Percentiles rank a stretch among this genome's conserved stretches.
phyloP scores from a whole-genome alignment of 2,888 invertebrate genomes.

The Drosophila conformis region DNA sequence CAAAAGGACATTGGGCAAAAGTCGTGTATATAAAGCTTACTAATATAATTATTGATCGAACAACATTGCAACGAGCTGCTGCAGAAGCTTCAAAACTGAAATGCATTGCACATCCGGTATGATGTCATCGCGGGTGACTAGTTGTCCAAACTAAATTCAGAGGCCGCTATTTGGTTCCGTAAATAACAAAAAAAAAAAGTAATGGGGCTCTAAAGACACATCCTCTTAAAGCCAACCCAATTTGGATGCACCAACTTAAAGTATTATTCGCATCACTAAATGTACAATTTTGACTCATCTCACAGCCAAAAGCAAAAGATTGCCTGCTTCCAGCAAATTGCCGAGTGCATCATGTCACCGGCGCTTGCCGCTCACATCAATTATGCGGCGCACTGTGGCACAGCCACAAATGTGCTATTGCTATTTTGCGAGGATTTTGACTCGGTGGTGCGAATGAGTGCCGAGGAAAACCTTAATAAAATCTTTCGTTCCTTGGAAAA shows the following conservation, averaged over 20 bases:
- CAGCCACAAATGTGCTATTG: slow-evolving; percentile 90
- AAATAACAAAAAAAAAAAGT: not conserved
- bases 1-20: slow-evolving; percentile 23
- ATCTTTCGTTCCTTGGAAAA: slow-evolving; percentile 90
- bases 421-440: slow-evolving; percentile 91
- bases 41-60: slow-evolving; percentile 25
- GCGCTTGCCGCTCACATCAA: slow-evolving; percentile 86
- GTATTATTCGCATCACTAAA: slow-evolving; percentile 10
- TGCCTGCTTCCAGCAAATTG: slow-evolving; percentile 89
- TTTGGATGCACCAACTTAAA: not conserved
- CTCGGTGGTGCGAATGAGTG: slow-evolving; percentile 91
- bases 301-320: slow-evolving; percentile 91
- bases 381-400: slow-evolving; percentile 88
- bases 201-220: too few relatives aligned
- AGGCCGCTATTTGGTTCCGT: not conserved
- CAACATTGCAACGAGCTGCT: not conserved
- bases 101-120: slow-evolving; percentile 24
- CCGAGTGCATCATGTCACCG: slow-evolving; percentile 88
- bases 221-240: not conserved
- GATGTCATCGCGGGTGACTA: slow-evolving; percentile 43
- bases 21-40: not conserved
- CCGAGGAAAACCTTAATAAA: slow-evolving; percentile 92
- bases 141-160: not conserved
- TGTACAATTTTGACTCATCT: not conserved
- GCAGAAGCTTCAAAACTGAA: not conserved